These are phyloP conservation scores for Laspeyria flexula DNA, from an alignment of 2,888 invertebrate genomes.

Conservation along the genomic window DNA sequence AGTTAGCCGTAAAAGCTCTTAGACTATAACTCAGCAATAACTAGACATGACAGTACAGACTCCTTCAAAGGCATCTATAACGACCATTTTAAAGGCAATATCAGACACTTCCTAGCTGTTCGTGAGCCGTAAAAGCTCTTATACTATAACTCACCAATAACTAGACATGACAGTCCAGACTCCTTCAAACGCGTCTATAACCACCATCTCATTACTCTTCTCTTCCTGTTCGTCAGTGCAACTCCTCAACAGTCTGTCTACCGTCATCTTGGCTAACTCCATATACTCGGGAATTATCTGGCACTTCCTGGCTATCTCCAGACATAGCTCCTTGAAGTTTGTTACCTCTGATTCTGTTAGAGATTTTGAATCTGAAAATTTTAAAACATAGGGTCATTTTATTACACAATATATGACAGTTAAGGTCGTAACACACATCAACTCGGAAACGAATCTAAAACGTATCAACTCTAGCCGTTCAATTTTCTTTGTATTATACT, in stretches of 20 bases:
- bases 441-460: too few species aligned
- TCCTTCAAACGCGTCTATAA: slow-evolving; percentile 72
- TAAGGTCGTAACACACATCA: too few species aligned
- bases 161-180: slow-evolving; percentile 77
- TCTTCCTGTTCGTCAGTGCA: slow-evolving; percentile 34
- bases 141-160: slow-evolving; percentile 66
- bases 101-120: slow-evolving; percentile 37
- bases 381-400: neutral
- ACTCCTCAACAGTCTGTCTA: slow-evolving; percentile 55
- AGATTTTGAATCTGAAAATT: slow-evolving; percentile 58
- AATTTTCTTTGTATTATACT: too few species aligned
- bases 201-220: slow-evolving; percentile 42
- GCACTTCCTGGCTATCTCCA: slow-evolving; percentile 73
- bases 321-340: slow-evolving; percentile 72
- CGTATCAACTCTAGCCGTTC: too few species aligned
- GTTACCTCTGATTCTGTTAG: slow-evolving; percentile 66
- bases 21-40: slow-evolving; percentile 66
- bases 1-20: too few species aligned
- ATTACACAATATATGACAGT: too few species aligned
- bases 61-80: slow-evolving; percentile 72
- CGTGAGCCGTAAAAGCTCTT: too few species aligned
- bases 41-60: slow-evolving; percentile 77
- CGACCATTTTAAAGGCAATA: slow-evolving; percentile 46
- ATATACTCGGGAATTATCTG: slow-evolving; percentile 81
- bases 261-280: slow-evolving; percentile 73